Evolutionary conservation across 92 coral and sea anemone species (phyloP), one percentile per base, ranked within the genome.

Genomic region (Phenganax stokvisi): DNA sequence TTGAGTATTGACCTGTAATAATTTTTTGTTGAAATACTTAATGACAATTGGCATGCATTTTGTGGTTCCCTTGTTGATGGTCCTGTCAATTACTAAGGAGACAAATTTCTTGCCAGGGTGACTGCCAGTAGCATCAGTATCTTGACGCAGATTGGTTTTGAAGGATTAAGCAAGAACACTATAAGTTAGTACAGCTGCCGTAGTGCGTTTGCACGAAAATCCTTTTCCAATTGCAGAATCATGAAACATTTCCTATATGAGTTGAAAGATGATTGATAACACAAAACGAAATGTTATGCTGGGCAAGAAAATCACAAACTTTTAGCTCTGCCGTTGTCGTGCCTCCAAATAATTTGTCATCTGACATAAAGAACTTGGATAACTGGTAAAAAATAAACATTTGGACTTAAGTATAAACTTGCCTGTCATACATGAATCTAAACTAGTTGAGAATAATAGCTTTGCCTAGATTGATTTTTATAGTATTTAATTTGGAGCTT

Each of bases 281-380:
- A 53, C 79, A 37, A 74, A 74, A 54, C 20, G 79, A 63, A 53
- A 74, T 74, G 27, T 74, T 74, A 56, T 74, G 79, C 12, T 74
- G 7, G 1, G 79, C 77, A 28, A 73, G 3, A 6, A 73, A 73
- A 51, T 60, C 77, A 73, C 77, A 73, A 54, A 74, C 20, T 74
- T 74, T 74, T 55, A 74, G 44, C 79, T 74, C 79, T 15, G 79
- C 59, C 17, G 54, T 71, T 55, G 31, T 71, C 28, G 79, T 74
- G 54, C 54, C 79, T 3, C 0, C 13, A 55, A 63, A 10, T 63
- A 74, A 16, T 56, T 74, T 74, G 62, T 63, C 20, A 13, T 74
- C 79, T 56, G 79, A 74, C 55, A 20, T 56, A 63, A 74, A 74
- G 79, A 56, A 74, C 63, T 74, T 74, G 79, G 79, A 74, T 74